A percentile compares a stretch with the other conserved stretches of the same genome.
Evolutionary conservation across 2,113 vertebrate genomes (phyloP).

Genomic region (Microcebus ravelobensis): DNA sequence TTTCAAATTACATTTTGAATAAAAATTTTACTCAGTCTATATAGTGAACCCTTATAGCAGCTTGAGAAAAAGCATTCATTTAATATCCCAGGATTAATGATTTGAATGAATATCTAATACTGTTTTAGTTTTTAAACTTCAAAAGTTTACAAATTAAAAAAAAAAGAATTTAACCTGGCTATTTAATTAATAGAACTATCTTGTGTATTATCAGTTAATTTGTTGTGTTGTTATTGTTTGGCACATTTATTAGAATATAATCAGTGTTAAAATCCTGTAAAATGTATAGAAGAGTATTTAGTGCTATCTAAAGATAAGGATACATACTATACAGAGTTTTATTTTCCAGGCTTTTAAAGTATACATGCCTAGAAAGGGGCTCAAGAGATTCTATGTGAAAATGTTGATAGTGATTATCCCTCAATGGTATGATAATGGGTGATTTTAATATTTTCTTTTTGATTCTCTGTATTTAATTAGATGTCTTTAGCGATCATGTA

Average conservation of each 20-base stretch:
- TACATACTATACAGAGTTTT: background rate
- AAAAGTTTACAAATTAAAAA: background rate
- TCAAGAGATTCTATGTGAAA: background rate
- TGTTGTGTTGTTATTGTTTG: slow-evolving; percentile 22
- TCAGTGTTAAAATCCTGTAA: background rate
- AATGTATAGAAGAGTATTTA: slow-evolving; percentile 10
- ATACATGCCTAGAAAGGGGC: background rate
- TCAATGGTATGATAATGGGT: background rate
- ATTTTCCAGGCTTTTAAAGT: background rate
- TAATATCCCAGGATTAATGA: background rate
- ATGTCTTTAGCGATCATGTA: background rate
- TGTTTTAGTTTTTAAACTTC: slow-evolving; percentile 20
- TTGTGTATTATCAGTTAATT: background rate
- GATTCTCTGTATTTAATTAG: slow-evolving; percentile 29
- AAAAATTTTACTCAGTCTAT: background rate
- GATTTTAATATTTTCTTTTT: slow-evolving; percentile 42
- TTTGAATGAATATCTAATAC: background rate
- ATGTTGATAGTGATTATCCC: background rate
- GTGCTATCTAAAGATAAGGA: background rate
- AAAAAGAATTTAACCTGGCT: slow-evolving; percentile 29
- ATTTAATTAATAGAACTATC: slow-evolving; percentile 10
- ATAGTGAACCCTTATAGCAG: background rate
- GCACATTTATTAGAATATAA: background rate
- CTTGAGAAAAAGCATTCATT: background rate
- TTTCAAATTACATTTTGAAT: background rate